Evolutionary conservation across 2,797 vertebrate species (phyloP), one percentile per base, ranked within the genome.

Genomic region (Rhadinocentrus ornatus): DNA sequence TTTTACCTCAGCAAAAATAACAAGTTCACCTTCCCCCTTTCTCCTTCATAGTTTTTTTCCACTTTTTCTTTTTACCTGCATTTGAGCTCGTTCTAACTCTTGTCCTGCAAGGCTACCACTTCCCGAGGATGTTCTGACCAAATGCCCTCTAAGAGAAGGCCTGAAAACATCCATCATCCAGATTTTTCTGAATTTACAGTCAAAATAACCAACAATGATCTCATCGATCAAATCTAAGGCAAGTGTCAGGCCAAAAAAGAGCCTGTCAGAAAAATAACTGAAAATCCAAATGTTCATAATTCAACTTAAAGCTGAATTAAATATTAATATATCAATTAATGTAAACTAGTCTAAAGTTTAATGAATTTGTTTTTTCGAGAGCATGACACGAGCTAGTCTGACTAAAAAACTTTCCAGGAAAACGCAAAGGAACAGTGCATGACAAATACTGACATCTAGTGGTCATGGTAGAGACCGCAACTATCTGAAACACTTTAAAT

Each of bases 161-260:
- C 13, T 24, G n/a, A 16, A 8, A 53, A 29, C 69, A 54, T 79
- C 34, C 2, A 67, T 78, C 72, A 68, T 15, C 11, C 20, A 72
- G 13, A 26, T 34, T 57, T 53, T 68, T 0, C 35, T 37, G 54
- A 71, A 58, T 53, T 62, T 7, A 48, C 22, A 46, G 48, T 59
- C 22, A 72, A 37, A 37, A 69, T 46, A 73, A 4, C 24, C 46
- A 58, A 50, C 73, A 73, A 8, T 53, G 32, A 48, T 50, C 56
- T 63, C 12, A 44, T 86, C 69, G 69, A 76, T 84, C 77, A 78
- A 15, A 24, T 24, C 48, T 10, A 46, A 50, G 22, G n/a, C 48
- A 22, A 22, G 48, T 22, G n/a, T 50, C n/a, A 24, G 20, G 20
- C 4, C 11, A 37, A 54, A 46, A 57, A 69, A 55, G 3, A 60